Evolutionary conservation across 2,797 vertebrate genomes (phyloP).

Genomic region (Serranus cabrilla): DNA sequence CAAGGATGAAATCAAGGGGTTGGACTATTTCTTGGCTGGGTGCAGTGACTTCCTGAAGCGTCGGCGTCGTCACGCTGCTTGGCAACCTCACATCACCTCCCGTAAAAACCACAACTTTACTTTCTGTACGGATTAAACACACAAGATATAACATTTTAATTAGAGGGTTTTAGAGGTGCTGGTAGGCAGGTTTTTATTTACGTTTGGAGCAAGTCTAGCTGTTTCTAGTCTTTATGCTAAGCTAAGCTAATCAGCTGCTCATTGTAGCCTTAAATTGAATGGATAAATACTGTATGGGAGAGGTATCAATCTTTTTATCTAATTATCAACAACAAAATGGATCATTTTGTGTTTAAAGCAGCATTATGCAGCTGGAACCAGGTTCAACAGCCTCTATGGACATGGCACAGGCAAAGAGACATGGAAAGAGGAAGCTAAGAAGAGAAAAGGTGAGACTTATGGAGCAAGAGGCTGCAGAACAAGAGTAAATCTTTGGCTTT

Average conservation of each 20-base stretch:
- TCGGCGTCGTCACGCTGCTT: not conserved
- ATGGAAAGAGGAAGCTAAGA: too few relatives aligned
- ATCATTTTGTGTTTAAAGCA: not conserved
- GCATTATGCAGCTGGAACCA: not conserved
- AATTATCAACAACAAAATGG: not conserved
- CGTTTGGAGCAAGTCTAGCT: not conserved
- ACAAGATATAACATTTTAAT: not conserved
- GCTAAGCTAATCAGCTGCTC: not conserved
- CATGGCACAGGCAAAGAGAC: not conserved
- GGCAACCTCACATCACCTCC: slow-evolving; percentile 4
- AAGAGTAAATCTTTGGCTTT: too few relatives aligned
- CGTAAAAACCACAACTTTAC: not conserved
- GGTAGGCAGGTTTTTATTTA: not conserved
- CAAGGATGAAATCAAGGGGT: not conserved
- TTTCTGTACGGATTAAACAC: not conserved
- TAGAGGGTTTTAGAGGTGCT: not conserved
- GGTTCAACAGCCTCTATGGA: too few relatives aligned
- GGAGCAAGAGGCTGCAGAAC: too few relatives aligned
- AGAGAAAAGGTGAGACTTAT: too few relatives aligned
- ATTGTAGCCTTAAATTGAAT: not conserved
- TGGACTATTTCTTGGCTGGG: not conserved
- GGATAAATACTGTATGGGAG: not conserved
- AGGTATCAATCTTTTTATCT: not conserved
- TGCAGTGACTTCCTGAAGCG: not conserved
- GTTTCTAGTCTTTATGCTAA: slow-evolving; percentile 10